Conservation (phyloP, 1,140 invertebrate genomes). For the Apis laboriosa region DNA sequence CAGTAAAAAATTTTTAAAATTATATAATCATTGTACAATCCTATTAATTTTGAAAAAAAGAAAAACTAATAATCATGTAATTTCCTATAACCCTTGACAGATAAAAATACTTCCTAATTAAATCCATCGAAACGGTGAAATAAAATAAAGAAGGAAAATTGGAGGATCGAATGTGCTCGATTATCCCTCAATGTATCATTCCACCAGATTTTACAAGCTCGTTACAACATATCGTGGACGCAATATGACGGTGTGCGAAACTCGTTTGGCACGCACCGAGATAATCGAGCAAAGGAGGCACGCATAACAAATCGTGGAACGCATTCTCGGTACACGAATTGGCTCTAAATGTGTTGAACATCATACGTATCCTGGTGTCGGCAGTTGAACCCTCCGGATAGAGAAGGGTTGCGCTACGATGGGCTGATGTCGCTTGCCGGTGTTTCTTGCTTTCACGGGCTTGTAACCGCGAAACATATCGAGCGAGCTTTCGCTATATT, state of each 20-base stretch:
- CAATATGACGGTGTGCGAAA: neutral
- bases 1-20: too few species aligned
- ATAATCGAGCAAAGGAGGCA: neutral
- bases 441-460: slow-evolving; percentile 73
- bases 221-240: neutral
- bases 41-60: too few species aligned
- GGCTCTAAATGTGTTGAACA: slow-evolving; percentile 59
- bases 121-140: too few species aligned
- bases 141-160: too few species aligned
- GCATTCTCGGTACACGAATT: slow-evolving; percentile 61
- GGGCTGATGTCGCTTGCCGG: slow-evolving; percentile 74
- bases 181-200: too few species aligned
- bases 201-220: too few species aligned
- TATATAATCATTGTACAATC: too few species aligned
- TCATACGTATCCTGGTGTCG: slow-evolving; percentile 42
- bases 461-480: slow-evolving; percentile 50
- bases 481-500: slow-evolving; percentile 59
- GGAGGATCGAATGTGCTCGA: too few species aligned
- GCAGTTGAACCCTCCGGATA: slow-evolving; percentile 45
- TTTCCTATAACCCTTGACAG: too few species aligned
- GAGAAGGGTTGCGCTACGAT: slow-evolving; percentile 61
- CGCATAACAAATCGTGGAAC: slow-evolving; percentile 50
- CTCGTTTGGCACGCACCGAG: neutral
- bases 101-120: too few species aligned
- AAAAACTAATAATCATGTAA: too few species aligned